Conservation (phyloP, 2,797 vertebrate species). For the Scolopax bukidnonensis region DNA sequence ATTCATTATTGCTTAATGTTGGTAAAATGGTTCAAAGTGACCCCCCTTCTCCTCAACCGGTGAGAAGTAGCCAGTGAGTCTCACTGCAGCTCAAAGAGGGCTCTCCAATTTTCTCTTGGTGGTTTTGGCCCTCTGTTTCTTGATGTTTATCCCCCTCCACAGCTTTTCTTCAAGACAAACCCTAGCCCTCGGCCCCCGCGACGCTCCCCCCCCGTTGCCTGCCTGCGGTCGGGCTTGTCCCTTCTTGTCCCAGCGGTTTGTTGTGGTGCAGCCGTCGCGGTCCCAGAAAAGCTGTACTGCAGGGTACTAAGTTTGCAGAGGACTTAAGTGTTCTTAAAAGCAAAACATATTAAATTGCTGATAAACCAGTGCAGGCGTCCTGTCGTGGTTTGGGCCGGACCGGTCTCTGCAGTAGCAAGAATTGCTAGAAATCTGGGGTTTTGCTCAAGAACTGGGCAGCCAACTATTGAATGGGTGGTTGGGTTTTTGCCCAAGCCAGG, state of each 20-base stretch:
- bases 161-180: background rate
- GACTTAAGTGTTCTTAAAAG: background rate
- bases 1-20: background rate
- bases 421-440: background rate
- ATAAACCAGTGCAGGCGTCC: background rate
- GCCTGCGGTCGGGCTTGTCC: background rate
- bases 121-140: background rate
- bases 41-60: background rate
- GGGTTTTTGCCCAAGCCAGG: background rate
- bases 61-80: background rate
- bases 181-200: rapidly evolving
- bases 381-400: too few relatives aligned
- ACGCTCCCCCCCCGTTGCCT: background rate
- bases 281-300: background rate
- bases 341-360: background rate
- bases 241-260: background rate
- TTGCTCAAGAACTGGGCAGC: background rate
- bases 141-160: rapidly evolving
- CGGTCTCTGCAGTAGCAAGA: background rate
- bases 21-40: background rate
- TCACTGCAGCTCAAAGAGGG: rapidly evolving
- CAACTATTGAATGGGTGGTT: background rate
- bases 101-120: background rate
- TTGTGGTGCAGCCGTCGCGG: background rate
- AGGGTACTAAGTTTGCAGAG: background rate